Evolutionary conservation across 2,797 vertebrate genomes (phyloP).

Genomic region (Lemur catta): DNA sequence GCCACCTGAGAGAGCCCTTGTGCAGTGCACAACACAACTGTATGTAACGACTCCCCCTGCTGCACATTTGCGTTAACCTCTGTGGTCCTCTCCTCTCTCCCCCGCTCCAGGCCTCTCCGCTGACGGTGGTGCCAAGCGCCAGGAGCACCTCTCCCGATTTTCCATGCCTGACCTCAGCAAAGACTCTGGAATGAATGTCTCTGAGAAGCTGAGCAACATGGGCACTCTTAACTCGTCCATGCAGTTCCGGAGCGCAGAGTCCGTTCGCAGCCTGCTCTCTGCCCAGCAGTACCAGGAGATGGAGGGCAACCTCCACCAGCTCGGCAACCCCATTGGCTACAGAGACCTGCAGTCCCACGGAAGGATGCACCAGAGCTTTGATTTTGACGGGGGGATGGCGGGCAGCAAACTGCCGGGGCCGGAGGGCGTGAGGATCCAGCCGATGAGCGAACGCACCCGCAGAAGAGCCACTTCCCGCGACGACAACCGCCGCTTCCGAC

Average conservation of each 20-base stretch:
- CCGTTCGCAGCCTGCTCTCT: slow-evolving; percentile 92
- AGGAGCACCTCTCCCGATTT: slow-evolving; percentile 97
- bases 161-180: slow-evolving; percentile 99
- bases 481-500: slow-evolving; percentile 89
- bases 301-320: slow-evolving; percentile 86
- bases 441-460: slow-evolving; percentile 93
- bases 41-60: background rate
- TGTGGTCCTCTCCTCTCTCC: background rate
- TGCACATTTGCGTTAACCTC: background rate
- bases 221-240: slow-evolving; percentile 93
- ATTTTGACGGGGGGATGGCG: slow-evolving; percentile 91
- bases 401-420: slow-evolving; percentile 87
- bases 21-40: background rate
- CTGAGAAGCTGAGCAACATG: slow-evolving; percentile 95
- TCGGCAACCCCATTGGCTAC: slow-evolving; percentile 89
- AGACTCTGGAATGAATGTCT: slow-evolving; percentile 97
- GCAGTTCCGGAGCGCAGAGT: slow-evolving; percentile 95
- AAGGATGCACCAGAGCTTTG: slow-evolving; percentile 92
- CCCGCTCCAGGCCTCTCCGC: slow-evolving; percentile 89
- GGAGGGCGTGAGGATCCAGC: slow-evolving; percentile 88
- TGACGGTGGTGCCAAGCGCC: slow-evolving; percentile 92
- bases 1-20: background rate
- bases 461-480: slow-evolving; percentile 86
- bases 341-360: slow-evolving; percentile 85
- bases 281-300: slow-evolving; percentile 94